Conservation (phyloP, 2,888 invertebrate genomes). For the Pilophorus perplexus region DNA sequence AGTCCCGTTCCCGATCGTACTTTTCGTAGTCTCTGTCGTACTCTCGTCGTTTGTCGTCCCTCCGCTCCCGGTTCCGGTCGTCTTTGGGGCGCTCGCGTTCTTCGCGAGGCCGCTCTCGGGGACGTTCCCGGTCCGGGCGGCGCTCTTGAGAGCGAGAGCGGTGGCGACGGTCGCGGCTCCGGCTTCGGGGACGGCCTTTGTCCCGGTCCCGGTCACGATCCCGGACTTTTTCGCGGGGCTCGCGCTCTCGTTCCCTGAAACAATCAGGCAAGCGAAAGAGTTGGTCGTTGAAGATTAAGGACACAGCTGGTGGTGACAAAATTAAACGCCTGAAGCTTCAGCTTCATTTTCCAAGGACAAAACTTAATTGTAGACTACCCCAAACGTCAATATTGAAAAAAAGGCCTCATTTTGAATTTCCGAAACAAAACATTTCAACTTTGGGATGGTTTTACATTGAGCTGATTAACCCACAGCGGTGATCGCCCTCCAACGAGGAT, state of each 20-base stretch:
- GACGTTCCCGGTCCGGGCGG: not conserved
- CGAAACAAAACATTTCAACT: no score
- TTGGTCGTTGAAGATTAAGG: no score
- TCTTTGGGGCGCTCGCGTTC: conserved; percentile 17
- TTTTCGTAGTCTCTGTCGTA: conserved; percentile 3
- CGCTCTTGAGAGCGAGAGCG: conserved; percentile 40
- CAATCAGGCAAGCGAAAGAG: no score
- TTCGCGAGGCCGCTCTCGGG: not conserved
- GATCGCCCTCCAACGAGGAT: no score
- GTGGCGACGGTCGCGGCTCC: conserved; percentile 44
- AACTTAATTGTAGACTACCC: no score
- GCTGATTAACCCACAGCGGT: no score
- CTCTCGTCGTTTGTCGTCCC: conserved; percentile 2
- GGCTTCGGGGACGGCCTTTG: conserved; percentile 43
- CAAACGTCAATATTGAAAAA: no score
- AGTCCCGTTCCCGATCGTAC: not conserved
- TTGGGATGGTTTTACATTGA: no score
- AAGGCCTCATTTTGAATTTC: no score
- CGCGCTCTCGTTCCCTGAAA: conserved; percentile 31
- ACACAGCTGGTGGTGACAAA: no score
- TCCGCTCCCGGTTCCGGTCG: conserved; percentile 13
- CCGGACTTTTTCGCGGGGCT: conserved; percentile 30
- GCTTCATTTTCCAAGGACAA: no score
- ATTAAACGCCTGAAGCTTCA: no score
- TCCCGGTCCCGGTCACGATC: conserved; percentile 52